Conservation (phyloP, 2,797 vertebrate species). For the Semaprochilodus insignis region DNA sequence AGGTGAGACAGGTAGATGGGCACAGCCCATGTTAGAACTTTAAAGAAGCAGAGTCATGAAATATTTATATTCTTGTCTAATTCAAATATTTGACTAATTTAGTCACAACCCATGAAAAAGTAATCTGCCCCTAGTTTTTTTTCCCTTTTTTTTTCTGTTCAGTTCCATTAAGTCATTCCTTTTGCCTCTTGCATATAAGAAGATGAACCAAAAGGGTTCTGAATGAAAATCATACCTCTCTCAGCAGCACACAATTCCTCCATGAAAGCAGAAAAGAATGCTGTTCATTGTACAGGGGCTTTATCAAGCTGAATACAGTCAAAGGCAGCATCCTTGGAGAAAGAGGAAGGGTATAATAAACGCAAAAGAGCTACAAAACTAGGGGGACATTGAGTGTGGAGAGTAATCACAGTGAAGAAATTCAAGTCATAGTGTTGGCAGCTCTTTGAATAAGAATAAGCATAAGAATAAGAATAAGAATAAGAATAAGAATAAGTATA, state of each 20-base stretch:
- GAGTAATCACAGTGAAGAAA: neutral
- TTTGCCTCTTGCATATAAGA: neutral
- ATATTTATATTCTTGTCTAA: constrained; percentile 15
- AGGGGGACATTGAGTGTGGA: neutral
- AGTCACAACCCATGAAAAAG: neutral
- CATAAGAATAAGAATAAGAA: neutral
- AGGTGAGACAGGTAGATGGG: neutral
- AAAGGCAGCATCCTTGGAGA: constrained; percentile 19
- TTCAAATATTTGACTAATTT: constrained; percentile 7
- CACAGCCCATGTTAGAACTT: neutral
- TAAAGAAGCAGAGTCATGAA: neutral
- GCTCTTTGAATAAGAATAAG: neutral
- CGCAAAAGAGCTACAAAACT: neutral
- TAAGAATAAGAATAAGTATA: neutral
- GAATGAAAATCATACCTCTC: neutral
- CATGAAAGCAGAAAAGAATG: neutral
- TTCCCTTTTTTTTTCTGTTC: neutral
- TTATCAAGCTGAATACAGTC: neutral
- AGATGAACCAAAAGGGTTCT: neutral
- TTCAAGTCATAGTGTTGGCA: constrained; percentile 13
- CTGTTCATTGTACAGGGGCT: constrained; percentile 4
- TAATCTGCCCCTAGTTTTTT: neutral
- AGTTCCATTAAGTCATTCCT: neutral
- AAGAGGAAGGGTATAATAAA: neutral
- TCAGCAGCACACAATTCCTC: neutral